A percentile compares a stretch with the other conserved stretches of the same genome.
These are phyloP conservation scores for Ectemnius lituratus DNA, from an alignment of 2,888 invertebrate genomes.

Conservation along the genomic window DNA sequence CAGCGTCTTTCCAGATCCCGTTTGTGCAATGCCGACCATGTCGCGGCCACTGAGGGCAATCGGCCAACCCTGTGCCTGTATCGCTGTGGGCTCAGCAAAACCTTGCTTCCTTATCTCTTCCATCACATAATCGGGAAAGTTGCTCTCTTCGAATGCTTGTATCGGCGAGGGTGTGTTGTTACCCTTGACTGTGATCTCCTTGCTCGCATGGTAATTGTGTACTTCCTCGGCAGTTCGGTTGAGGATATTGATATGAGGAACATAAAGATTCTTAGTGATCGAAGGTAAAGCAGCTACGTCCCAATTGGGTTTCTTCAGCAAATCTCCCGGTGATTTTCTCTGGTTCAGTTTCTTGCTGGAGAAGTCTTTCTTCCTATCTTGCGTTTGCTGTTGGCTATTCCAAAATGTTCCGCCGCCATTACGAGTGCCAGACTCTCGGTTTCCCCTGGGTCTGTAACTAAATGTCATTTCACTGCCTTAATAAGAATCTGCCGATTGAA, in stretches of 20 bases:
- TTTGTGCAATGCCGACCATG: conserved; percentile 96
- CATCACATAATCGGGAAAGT: conserved; percentile 92
- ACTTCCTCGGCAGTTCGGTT: conserved; percentile 86
- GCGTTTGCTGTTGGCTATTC: conserved; percentile 72
- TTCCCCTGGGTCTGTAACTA: conserved; percentile 73
- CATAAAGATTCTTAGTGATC: conserved; percentile 95
- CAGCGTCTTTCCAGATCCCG: conserved; percentile 94
- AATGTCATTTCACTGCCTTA: conserved; percentile 16
- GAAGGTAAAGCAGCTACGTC: conserved; percentile 86
- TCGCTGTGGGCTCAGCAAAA: conserved; percentile 93
- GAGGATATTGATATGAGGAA: conserved; percentile 87
- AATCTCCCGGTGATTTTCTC: conserved; percentile 85
- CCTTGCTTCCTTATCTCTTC: conserved; percentile 89
- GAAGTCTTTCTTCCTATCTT: conserved; percentile 53
- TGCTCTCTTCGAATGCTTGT: conserved; percentile 93
- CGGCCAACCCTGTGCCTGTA: conserved; percentile 98
- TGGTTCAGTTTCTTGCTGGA: conserved; percentile 69
- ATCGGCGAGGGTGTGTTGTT: conserved; percentile 92
- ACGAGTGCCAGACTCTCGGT: conserved; percentile 73
- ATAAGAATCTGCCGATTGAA: conserved; percentile 1
- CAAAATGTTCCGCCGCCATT: conserved; percentile 73
- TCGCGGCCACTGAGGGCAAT: conserved; percentile 95
- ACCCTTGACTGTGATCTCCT: conserved; percentile 95
- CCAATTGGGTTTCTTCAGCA: conserved; percentile 90
- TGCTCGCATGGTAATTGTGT: conserved; percentile 85